Conservation (phyloP, 2,113 vertebrate species). For the Martes martes region DNA sequence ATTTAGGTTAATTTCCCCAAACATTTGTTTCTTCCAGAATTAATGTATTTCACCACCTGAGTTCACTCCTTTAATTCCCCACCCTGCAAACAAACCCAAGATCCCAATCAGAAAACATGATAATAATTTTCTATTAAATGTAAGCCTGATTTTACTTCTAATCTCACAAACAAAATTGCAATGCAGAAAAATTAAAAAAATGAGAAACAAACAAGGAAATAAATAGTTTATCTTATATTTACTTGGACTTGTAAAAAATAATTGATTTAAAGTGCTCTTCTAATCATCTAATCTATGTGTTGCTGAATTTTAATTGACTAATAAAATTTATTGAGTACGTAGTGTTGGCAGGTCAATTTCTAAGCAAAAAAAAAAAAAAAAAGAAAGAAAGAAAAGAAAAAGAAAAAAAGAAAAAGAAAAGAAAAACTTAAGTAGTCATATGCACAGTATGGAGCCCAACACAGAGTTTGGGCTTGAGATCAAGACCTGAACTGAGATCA, state of each 20-base stretch:
- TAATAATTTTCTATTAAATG: background rate
- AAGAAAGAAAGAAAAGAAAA: no score
- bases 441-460: no score
- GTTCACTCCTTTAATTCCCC: background rate
- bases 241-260: background rate
- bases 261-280: background rate
- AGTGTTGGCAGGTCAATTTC: background rate
- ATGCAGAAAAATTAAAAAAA: background rate
- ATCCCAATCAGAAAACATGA: background rate
- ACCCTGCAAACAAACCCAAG: background rate
- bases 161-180: background rate
- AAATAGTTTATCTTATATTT: background rate
- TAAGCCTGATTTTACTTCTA: background rate
- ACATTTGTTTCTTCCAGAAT: background rate
- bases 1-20: background rate
- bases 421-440: no score
- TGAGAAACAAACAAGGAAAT: background rate
- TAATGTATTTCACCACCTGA: background rate
- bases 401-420: no score
- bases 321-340: background rate
- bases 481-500: no score
- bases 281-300: background rate
- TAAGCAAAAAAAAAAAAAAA: background rate
- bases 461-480: no score
- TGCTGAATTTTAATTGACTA: background rate